Evolutionary conservation across 2,113 vertebrate genomes (phyloP).

Genomic region (Nannospalax galili): DNA sequence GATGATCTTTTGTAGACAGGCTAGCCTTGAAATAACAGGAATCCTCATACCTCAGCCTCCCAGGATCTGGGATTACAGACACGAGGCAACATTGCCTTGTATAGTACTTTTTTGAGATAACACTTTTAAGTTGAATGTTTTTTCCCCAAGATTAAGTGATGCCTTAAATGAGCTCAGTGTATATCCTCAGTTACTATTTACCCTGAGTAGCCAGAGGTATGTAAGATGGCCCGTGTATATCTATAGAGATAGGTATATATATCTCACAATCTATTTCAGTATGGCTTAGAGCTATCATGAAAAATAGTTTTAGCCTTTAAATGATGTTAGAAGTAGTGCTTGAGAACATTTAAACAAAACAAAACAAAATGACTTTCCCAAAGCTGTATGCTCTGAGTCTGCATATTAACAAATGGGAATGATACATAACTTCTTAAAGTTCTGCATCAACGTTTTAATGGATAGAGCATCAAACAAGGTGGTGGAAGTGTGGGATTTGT

Average conservation of each 20-base stretch:
- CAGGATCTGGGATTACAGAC: neutral
- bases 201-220: neutral
- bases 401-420: constrained; percentile 61
- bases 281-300: neutral
- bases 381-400: constrained; percentile 20
- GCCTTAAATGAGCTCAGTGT: no score
- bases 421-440: constrained; percentile 50
- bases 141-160: neutral
- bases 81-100: no score
- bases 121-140: neutral
- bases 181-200: neutral
- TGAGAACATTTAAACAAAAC: constrained; percentile 35
- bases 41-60: neutral
- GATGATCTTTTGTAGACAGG: neutral
- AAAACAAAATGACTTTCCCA: constrained; percentile 46
- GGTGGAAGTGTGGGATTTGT: constrained; percentile 69
- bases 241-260: neutral
- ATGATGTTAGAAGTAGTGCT: neutral
- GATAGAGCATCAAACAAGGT: constrained; percentile 71
- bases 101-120: constrained; percentile 30
- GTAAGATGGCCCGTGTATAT: neutral
- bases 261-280: neutral
- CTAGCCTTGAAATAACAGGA: neutral
- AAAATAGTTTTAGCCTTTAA: constrained; percentile 45
- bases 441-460: constrained; percentile 70